Conservation (phyloP, 2,113 vertebrate genomes). For the Bujurquina vittata region DNA sequence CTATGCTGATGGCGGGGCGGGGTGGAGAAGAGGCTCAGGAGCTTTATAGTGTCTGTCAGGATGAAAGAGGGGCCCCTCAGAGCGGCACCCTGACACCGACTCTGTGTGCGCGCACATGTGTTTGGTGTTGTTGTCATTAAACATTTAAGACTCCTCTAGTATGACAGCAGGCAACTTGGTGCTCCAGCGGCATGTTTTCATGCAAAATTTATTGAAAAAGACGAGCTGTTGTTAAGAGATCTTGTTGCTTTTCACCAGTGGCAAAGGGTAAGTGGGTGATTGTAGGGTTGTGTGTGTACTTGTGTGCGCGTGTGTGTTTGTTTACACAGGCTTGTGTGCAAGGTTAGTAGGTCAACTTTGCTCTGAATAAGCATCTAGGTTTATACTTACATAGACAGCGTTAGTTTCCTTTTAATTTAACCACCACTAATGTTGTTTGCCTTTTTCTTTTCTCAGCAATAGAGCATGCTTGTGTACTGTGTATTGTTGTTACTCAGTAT, state of each 20-base stretch:
- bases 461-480: not conserved
- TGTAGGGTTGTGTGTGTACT: conserved; percentile 56
- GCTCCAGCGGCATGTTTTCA: conserved; percentile 90
- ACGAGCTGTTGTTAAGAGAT: conserved; percentile 86
- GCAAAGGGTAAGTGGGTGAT: conserved; percentile 87
- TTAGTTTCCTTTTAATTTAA: conserved; percentile 12
- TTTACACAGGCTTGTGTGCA: conserved; percentile 46
- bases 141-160: conserved; percentile 94
- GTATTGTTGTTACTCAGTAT: not conserved
- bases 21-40: conserved; percentile 56
- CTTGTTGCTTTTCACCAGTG: conserved; percentile 88
- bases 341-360: conserved; percentile 55
- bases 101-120: conserved; percentile 85
- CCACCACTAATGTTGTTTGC: conserved; percentile 1
- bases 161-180: conserved; percentile 95
- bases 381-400: not conserved
- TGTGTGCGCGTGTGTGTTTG: conserved; percentile 13
- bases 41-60: conserved; percentile 84
- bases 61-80: conserved; percentile 88
- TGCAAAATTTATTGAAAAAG: conserved; percentile 98
- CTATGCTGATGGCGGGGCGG: conserved; percentile 53
- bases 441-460: not conserved
- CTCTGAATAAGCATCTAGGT: conserved; percentile 37
- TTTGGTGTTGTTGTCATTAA: conserved; percentile 97
- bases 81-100: conserved; percentile 90